Percentiles rank a stretch among this genome's conserved stretches.
Evolutionary conservation across 2,888 invertebrate genomes (phyloP).

Genomic region (Crossocerus cetratus): DNA sequence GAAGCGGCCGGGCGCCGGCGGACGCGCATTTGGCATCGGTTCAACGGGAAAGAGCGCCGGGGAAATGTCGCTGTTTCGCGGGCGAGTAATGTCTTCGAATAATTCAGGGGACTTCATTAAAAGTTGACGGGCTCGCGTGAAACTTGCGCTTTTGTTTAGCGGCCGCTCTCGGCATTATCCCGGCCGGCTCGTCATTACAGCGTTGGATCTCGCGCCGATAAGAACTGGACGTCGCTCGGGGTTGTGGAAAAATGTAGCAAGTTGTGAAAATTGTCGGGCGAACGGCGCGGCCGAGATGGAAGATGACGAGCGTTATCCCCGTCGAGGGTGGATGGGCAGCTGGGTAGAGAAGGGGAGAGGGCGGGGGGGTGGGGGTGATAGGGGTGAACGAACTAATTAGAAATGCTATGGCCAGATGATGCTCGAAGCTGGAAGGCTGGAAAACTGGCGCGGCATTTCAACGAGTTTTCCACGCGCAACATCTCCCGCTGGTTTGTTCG

Average conservation of each 20-base stretch:
- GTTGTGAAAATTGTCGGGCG: too few species aligned
- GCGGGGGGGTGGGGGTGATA: too few species aligned
- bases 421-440: background rate
- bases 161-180: too few species aligned
- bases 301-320: too few species aligned
- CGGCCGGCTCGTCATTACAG: too few species aligned
- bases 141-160: too few species aligned
- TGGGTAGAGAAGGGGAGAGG: too few species aligned
- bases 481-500: background rate
- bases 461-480: constrained; percentile 1
- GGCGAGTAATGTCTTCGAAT: background rate
- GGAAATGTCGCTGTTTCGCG: constrained; percentile 14
- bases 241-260: too few species aligned
- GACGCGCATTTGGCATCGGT: constrained; percentile 47
- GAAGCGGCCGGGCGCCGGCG: constrained; percentile 17
- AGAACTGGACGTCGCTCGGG: too few species aligned
- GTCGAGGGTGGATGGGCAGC: too few species aligned
- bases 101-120: background rate
- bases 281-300: too few species aligned
- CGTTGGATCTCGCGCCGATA: too few species aligned
- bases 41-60: constrained; percentile 40
- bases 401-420: background rate
- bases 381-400: constrained; percentile 1
- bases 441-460: background rate
- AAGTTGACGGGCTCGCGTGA: background rate